Evolutionary conservation across 2,113 vertebrate genomes (phyloP).

Genomic region (Trachemys scripta): DNA sequence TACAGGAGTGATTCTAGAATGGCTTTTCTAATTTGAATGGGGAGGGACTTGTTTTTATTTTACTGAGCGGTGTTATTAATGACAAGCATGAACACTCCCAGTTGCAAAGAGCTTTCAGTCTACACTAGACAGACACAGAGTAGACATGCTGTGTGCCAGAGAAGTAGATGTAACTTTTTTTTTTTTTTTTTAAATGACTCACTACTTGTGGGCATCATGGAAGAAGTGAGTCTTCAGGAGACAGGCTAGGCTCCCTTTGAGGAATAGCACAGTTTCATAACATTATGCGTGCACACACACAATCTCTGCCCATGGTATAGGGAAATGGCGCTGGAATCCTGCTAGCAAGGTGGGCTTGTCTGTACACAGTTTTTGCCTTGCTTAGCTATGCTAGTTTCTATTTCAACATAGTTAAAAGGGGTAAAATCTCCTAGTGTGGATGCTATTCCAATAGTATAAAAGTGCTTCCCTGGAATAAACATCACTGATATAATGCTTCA

Average conservation of each 20-base stretch:
- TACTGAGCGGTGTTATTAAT: neutral
- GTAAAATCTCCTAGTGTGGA: rapidly evolving
- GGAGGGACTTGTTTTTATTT: neutral
- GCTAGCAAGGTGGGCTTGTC: rapidly evolving
- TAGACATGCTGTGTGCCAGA: neutral
- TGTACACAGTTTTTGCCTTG: neutral
- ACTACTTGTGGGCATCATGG: conserved; percentile 44
- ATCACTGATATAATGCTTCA: neutral
- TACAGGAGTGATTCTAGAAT: neutral
- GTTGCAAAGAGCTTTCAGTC: neutral
- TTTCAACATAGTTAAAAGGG: rapidly evolving
- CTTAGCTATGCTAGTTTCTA: neutral
- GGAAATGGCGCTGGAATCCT: neutral
- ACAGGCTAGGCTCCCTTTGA: neutral
- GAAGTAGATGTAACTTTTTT: neutral
- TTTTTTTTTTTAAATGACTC: conserved; percentile 47
- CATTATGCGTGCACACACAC: rapidly evolving
- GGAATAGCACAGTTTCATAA: neutral
- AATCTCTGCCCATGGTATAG: neutral
- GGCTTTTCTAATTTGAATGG: too few species aligned
- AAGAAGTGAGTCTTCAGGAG: conserved; percentile 41
- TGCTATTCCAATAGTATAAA: neutral
- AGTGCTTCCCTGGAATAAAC: neutral
- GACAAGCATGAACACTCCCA: rapidly evolving
- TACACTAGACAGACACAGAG: neutral